Evolutionary conservation across 2,888 invertebrate genomes (phyloP), one percentile per base, ranked within the genome.

Genomic region (Cantharis lateralis): DNA sequence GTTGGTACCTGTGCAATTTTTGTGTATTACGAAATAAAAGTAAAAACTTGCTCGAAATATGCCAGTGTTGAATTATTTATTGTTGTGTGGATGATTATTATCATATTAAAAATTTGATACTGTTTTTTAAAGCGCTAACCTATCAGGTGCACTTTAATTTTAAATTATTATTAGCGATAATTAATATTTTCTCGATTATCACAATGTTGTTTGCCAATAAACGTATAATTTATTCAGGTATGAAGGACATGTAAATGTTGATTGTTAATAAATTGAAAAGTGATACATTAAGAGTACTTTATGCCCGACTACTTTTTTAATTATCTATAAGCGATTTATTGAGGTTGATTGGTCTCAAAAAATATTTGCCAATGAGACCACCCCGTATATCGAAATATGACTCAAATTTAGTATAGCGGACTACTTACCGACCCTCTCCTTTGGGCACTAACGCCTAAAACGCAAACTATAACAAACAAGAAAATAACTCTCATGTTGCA

Each of bases 341-440:
- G 48, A 48, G 48, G 48, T 48, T 48, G 48, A 48, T 48, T n/a
- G 7, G 48, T 48, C 7, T 1, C 32, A 13, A 32, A n/a, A 9
- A 24, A 24, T 13, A 13, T 32, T 32, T 32, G 0, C 28, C 10
- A 10, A 10, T 26, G 10, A 28, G 28, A 28, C 13, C 32, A 13
- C 13, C 13, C 32, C 2, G 32, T 5, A n/a, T 48, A 48, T n/a
- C 48, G n/a, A 13, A 48, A n/a, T n/a, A 48, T 1, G 48, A n/a
- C n/a, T n/a, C 48, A 48, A 48, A 48, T 48, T 48, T n/a, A 48
- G n/a, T 9, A 48, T 48, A 48, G 7, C 48, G 9, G n/a, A 0
- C 72, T 26, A 80, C 81, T 81, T 76, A 81, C 81, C 81, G 72
- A 62, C 16, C 15, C 66, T 63, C 80, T 81, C 69, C 81, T 78